Conservation (phyloP, 2,888 invertebrate genomes). For the Pedicia rivosa region DNA sequence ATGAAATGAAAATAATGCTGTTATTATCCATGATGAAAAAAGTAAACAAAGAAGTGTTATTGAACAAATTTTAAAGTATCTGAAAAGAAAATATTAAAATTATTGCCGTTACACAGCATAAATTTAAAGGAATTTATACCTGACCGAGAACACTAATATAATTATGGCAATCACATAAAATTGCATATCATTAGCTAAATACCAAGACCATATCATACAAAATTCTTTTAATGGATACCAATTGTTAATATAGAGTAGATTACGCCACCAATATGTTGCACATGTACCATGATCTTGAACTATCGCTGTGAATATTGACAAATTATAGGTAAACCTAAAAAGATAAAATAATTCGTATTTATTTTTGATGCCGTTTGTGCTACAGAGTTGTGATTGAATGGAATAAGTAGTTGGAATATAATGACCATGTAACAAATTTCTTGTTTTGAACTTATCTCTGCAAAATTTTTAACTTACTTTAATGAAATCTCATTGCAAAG, state of each 20-base stretch:
- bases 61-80: slow-evolving; percentile 47
- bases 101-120: not conserved
- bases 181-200: slow-evolving; percentile 66
- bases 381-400: no score
- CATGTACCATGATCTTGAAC: slow-evolving; percentile 57
- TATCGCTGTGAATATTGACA: slow-evolving; percentile 56
- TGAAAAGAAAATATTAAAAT: slow-evolving; percentile 18
- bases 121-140: slow-evolving; percentile 33
- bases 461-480: slow-evolving; percentile 18
- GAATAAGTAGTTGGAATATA: no score
- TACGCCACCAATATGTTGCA: slow-evolving; percentile 67
- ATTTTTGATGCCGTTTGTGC: not conserved
- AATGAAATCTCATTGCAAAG: slow-evolving; percentile 55
- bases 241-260: slow-evolving; percentile 68
- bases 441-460: not conserved
- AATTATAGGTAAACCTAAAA: slow-evolving; percentile 46
- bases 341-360: not conserved
- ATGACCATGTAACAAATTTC: no score
- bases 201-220: slow-evolving; percentile 75
- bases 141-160: slow-evolving; percentile 45
- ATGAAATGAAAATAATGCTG: slow-evolving; percentile 57
- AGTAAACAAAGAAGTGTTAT: slow-evolving; percentile 40
- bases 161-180: slow-evolving; percentile 55
- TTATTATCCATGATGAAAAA: slow-evolving; percentile 57
- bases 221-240: slow-evolving; percentile 58